These are phyloP conservation scores for Rousettus madagascariensis DNA, from an alignment of 2,797 vertebrate genomes.

Conservation along the genomic window DNA sequence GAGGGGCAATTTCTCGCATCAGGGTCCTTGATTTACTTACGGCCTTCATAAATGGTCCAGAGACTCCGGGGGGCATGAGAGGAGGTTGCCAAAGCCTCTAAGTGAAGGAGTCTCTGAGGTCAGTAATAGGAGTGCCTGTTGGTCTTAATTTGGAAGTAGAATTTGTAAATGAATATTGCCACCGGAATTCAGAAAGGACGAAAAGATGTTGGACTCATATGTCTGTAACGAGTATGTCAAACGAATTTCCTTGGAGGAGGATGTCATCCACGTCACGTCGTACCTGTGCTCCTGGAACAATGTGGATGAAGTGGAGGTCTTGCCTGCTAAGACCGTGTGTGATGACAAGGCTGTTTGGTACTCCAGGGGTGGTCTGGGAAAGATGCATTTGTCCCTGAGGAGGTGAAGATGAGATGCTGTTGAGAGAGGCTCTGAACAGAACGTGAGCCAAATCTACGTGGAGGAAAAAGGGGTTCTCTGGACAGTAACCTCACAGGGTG, in stretches of 20 bases:
- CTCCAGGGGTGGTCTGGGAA: not conserved
- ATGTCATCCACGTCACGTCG: not conserved
- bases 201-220: not conserved
- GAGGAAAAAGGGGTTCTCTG: too few relatives aligned
- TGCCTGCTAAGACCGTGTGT: not conserved
- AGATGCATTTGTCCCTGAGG: not conserved
- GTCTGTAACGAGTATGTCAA: not conserved
- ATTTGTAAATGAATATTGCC: not conserved
- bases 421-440: not conserved
- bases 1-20: not conserved
- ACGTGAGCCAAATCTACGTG: not conserved
- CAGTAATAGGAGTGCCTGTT: not conserved
- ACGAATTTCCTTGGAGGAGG: not conserved
- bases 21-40: not conserved
- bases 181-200: not conserved
- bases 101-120: not conserved
- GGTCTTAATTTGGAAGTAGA: not conserved
- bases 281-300: not conserved
- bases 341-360: not conserved
- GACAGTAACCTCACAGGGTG: too few relatives aligned
- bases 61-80: not conserved
- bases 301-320: not conserved
- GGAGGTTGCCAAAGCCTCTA: not conserved
- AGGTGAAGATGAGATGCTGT: not conserved
- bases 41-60: not conserved